These are phyloP conservation scores for Chrysocyon brachyurus DNA, from an alignment of 2,797 vertebrate genomes.

Conservation along the genomic window DNA sequence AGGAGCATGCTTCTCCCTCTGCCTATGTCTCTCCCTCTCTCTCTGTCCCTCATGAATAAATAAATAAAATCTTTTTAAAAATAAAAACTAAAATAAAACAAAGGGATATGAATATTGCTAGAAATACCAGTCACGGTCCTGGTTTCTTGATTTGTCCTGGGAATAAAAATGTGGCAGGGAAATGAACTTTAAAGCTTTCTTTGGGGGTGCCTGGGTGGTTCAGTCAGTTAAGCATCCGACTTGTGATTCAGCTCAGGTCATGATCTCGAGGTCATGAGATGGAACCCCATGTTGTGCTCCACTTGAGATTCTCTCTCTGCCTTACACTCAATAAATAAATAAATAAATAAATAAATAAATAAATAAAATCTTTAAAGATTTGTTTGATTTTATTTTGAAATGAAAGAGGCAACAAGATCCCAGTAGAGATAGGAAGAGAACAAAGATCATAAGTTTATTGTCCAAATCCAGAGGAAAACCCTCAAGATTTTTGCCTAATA, in stretches of 20 bases:
- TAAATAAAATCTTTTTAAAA: too few relatives aligned
- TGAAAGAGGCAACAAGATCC: background rate
- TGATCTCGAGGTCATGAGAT: background rate
- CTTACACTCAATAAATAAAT: background rate
- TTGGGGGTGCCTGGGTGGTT: background rate
- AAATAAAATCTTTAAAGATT: background rate
- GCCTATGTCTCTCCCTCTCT: too few relatives aligned
- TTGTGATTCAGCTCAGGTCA: background rate
- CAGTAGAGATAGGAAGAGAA: background rate
- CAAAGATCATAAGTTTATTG: background rate
- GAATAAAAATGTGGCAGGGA: background rate
- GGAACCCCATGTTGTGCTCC: background rate
- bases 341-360: background rate
- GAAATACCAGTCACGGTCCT: background rate
- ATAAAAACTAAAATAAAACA: background rate
- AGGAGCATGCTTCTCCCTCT: too few relatives aligned
- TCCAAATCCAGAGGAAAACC: background rate
- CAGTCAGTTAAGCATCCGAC: background rate
- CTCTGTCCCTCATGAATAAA: too few relatives aligned
- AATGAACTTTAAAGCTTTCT: background rate
- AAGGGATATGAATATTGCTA: background rate
- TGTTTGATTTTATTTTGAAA: background rate
- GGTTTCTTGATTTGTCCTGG: background rate
- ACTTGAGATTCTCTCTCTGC: background rate
- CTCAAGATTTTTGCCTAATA: background rate